A percentile compares a stretch with the other conserved stretches of the same genome.
phyloP scores from a whole-genome alignment of 2,113 vertebrate genomes.

The Cavia porcellus region DNA sequence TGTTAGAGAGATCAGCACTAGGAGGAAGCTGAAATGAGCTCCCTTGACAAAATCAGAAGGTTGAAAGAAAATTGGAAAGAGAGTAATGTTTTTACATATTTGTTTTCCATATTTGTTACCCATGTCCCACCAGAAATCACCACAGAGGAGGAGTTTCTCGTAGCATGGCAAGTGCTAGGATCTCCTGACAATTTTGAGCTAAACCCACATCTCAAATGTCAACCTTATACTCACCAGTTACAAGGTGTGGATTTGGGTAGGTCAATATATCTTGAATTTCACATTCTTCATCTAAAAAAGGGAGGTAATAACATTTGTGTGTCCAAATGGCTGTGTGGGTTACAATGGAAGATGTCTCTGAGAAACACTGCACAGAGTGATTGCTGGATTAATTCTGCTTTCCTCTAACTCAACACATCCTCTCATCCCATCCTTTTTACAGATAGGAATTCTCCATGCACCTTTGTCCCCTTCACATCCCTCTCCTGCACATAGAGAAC shows the following conservation, averaged over 20 bases:
- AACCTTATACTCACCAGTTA: no score
- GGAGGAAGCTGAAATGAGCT: not conserved
- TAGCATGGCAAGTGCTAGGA: not conserved
- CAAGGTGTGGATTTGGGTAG: not conserved
- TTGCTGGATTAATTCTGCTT: not conserved
- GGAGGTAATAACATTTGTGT: not conserved
- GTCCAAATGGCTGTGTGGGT: not conserved
- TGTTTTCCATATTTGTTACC: not conserved
- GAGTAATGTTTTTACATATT: not conserved
- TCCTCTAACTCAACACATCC: not conserved
- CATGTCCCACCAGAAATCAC: not conserved
- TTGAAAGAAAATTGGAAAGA: slow-evolving; percentile 57
- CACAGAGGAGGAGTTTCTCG: not conserved
- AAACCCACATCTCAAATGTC: not conserved
- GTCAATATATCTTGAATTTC: not conserved
- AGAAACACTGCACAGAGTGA: not conserved
- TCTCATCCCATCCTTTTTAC: not conserved
- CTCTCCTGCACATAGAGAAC: not conserved
- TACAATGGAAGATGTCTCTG: not conserved
- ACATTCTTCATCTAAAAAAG: not conserved
- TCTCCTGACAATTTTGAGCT: not conserved
- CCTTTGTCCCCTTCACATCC: no score
- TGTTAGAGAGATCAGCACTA: not conserved
- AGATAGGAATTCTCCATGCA: not conserved
- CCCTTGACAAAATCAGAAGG: not conserved